Evolutionary conservation across 2,888 invertebrate genomes (phyloP).

Genomic region (Linnaemya vulpina): DNA sequence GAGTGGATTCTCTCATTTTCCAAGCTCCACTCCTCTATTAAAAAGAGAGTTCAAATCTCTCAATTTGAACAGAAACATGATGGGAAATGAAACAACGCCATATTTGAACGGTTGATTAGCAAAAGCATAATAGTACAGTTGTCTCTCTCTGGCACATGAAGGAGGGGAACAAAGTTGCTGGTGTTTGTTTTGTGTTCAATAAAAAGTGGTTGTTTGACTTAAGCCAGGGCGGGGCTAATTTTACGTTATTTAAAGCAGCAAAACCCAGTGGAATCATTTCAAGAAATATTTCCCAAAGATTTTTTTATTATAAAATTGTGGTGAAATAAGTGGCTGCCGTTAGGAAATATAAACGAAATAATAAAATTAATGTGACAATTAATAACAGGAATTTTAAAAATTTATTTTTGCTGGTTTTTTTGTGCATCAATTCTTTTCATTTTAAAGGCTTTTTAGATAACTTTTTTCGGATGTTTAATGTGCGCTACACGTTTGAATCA

Average conservation of each 20-base stretch:
- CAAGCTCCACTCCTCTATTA: background rate
- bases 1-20: constrained; percentile 19
- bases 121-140: background rate
- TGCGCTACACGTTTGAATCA: too few relatives aligned
- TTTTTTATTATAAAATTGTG: constrained; percentile 25
- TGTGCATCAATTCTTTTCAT: too few relatives aligned
- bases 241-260: background rate
- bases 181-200: background rate
- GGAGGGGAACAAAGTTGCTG: too few relatives aligned
- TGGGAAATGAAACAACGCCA: constrained; percentile 78
- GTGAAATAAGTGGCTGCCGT: background rate
- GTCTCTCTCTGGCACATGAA: background rate
- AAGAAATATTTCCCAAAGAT: background rate
- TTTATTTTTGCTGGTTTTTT: too few relatives aligned
- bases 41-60: constrained; percentile 26
- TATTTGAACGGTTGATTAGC: constrained; percentile 73
- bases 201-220: background rate
- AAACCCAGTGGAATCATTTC: background rate
- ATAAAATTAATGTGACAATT: background rate
- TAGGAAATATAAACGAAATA: too few relatives aligned
- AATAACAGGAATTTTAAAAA: background rate
- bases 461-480: too few relatives aligned
- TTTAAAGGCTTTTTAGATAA: too few relatives aligned
- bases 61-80: constrained; percentile 73
- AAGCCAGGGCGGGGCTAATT: constrained; percentile 36